Evolutionary conservation across 2,888 invertebrate species (phyloP).

Genomic region (Epinotia nisella): DNA sequence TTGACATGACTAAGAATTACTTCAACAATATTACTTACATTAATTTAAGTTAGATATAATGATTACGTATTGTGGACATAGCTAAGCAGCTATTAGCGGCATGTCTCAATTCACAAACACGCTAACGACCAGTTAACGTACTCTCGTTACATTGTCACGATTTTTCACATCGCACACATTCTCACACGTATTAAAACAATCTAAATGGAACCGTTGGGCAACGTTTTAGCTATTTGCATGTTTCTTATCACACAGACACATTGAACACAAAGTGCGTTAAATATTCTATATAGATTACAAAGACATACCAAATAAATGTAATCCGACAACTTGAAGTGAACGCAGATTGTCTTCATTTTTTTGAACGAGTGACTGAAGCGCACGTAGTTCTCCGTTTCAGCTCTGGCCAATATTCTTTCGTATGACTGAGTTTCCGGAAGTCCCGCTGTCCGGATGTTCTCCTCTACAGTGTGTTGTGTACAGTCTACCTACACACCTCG

Average conservation of each 20-base stretch:
- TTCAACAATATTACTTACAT: not conserved
- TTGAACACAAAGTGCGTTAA: not conserved
- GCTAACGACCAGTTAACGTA: constrained; percentile 22
- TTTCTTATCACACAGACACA: constrained; percentile 18
- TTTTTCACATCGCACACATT: constrained; percentile 47
- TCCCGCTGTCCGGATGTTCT: no score
- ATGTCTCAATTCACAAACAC: constrained; percentile 34
- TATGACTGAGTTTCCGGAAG: no score
- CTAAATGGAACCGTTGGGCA: constrained; percentile 45
- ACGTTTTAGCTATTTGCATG: constrained; percentile 45
- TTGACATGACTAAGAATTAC: not conserved
- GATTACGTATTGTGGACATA: not conserved
- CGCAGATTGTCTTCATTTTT: no score
- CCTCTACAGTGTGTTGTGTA: no score
- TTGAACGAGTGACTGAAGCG: no score
- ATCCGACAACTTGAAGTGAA: no score
- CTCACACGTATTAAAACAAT: constrained; percentile 47
- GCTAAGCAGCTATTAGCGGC: constrained; percentile 7
- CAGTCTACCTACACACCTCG: no score
- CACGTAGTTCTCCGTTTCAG: no score
- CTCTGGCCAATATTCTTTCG: no score
- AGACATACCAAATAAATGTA: no score
- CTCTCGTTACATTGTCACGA: constrained; percentile 44
- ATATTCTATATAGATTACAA: not conserved
- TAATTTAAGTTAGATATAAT: not conserved